Percentiles rank a stretch among this genome's conserved stretches.
phyloP scores from a whole-genome alignment of 2,888 invertebrate genomes.

The Drosophila gaucha region DNA sequence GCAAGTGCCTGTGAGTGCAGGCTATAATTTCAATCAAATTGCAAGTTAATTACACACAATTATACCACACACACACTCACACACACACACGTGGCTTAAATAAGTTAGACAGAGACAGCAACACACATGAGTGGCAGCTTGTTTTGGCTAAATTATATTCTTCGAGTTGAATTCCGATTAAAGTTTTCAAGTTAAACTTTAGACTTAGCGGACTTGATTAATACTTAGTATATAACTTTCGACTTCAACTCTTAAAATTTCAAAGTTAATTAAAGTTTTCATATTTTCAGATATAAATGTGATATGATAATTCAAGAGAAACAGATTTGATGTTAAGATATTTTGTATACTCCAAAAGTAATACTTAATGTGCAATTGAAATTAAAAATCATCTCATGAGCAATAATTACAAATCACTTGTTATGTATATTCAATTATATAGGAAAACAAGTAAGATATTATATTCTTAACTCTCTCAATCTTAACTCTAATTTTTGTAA shows the following conservation, averaged over 20 bases:
- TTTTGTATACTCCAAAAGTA: too few species aligned
- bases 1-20: slow-evolving; percentile 29
- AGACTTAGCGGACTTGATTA: not conserved
- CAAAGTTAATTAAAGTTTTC: too few species aligned
- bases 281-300: too few species aligned
- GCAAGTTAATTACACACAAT: slow-evolving; percentile 79
- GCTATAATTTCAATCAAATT: slow-evolving; percentile 80
- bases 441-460: too few species aligned
- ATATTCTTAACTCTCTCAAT: too few species aligned
- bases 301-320: too few species aligned
- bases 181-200: slow-evolving; percentile 6
- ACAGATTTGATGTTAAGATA: too few species aligned
- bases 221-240: not conserved
- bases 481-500: too few species aligned
- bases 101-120: slow-evolving; percentile 3
- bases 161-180: slow-evolving; percentile 7
- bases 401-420: too few species aligned
- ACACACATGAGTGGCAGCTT: slow-evolving; percentile 39
- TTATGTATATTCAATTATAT: too few species aligned
- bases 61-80: slow-evolving; percentile 52
- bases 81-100: slow-evolving; percentile 14
- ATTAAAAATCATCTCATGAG: too few species aligned
- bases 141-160: slow-evolving; percentile 30
- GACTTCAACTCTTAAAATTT: not conserved
- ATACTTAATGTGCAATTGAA: too few species aligned